A percentile compares a stretch with the other conserved stretches of the same genome.
Evolutionary conservation across 2,797 vertebrate species (phyloP).

Genomic region (Argyrosomus regius): DNA sequence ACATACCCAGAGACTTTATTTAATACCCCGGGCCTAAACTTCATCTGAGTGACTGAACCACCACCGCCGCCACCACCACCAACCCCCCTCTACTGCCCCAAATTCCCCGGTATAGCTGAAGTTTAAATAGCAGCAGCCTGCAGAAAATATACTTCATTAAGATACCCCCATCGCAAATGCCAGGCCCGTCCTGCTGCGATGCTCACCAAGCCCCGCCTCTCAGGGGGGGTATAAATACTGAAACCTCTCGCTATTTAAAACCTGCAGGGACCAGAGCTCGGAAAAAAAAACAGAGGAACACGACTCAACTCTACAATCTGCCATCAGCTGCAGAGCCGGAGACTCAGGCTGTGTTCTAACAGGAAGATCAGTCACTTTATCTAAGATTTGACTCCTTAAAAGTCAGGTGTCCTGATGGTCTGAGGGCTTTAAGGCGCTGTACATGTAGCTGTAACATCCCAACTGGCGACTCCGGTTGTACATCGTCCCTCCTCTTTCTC

Average conservation of each 20-base stretch:
- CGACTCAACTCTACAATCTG: neutral
- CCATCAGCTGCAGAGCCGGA: neutral
- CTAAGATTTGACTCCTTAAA: too few species aligned
- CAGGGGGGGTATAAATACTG: constrained; percentile 59
- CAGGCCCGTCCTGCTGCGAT: constrained; percentile 57
- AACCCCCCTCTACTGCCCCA: neutral
- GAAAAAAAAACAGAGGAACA: constrained; percentile 9
- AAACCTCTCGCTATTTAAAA: constrained; percentile 60
- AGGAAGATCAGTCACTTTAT: too few species aligned
- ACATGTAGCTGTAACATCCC: too few species aligned
- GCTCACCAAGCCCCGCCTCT: constrained; percentile 30
- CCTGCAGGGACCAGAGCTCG: constrained; percentile 22
- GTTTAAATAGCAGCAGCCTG: constrained; percentile 55
- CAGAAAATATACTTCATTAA: constrained; percentile 53
- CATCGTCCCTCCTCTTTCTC: too few species aligned
- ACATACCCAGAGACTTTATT: constrained; percentile 17
- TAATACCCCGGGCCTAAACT: constrained; percentile 22
- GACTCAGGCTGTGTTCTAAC: neutral
- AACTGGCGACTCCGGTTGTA: too few species aligned
- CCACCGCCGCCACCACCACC: neutral
- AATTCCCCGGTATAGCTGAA: constrained; percentile 29
- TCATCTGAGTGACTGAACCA: constrained; percentile 31
- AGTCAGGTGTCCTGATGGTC: too few species aligned
- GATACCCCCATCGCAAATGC: constrained; percentile 54
- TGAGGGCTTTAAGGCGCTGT: too few species aligned